Conservation (phyloP, 1,140 invertebrate species). For the Globodera ellingtonae region DNA sequence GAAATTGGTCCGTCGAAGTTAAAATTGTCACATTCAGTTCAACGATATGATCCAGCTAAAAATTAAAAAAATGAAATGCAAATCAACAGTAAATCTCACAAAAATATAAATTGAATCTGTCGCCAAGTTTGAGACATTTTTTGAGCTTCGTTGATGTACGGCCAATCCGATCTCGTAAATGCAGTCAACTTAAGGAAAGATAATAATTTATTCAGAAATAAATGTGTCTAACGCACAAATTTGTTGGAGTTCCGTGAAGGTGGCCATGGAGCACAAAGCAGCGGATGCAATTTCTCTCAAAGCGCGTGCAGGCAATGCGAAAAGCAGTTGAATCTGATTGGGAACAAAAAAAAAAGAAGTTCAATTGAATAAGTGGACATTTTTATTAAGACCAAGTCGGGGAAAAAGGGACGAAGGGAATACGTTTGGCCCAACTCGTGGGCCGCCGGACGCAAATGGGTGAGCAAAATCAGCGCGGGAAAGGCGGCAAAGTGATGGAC, state of each 20-base stretch:
- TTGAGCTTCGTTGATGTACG: background rate
- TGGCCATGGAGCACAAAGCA: conserved; percentile 30
- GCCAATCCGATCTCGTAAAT: background rate
- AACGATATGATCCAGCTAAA: background rate
- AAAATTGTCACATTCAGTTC: background rate
- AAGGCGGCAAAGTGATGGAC: conserved; percentile 42
- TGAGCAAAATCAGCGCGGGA: conserved; percentile 46
- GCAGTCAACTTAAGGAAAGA: background rate
- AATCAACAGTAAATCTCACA: background rate
- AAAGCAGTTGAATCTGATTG: conserved; percentile 4
- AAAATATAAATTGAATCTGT: background rate
- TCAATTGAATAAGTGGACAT: background rate
- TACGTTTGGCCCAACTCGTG: background rate
- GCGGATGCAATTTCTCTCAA: conserved; percentile 35
- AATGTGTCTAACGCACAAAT: conserved; percentile 16
- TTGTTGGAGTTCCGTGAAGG: conserved; percentile 20
- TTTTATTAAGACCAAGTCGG: conserved; percentile 12
- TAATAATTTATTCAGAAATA: too few species aligned
- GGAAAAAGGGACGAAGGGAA: conserved; percentile 22
- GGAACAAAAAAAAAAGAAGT: background rate
- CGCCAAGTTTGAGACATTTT: background rate
- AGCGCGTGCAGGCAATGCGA: conserved; percentile 3
- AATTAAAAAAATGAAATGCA: background rate
- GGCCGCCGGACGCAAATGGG: conserved; percentile 45
- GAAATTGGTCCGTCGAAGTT: background rate